Evolutionary conservation across 2,888 invertebrate genomes (phyloP).

Genomic region (Odiellus spinosus): DNA sequence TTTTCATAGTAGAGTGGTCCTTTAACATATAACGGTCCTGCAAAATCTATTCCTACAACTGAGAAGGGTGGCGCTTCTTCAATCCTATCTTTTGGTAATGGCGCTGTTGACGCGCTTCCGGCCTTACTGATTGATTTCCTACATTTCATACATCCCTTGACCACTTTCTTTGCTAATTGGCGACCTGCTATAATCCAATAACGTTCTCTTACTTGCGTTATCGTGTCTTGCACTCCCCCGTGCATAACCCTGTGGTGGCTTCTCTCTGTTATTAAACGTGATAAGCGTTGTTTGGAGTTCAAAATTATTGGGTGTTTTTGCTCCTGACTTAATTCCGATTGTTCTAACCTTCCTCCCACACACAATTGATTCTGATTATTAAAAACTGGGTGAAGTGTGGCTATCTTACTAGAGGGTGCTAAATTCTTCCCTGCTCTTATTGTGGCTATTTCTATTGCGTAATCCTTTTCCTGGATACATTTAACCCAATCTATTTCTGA

Average conservation of each 20-base stretch:
- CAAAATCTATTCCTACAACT: constrained; percentile 1
- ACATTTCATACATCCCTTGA: neutral
- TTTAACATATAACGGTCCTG: constrained; percentile 11
- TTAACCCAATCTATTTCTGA: too few relatives aligned
- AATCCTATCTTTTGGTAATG: neutral
- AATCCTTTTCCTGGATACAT: too few relatives aligned
- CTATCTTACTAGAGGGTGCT: too few relatives aligned
- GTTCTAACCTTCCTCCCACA: neutral
- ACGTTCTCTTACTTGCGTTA: neutral
- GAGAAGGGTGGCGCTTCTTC: neutral
- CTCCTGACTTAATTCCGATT: neutral
- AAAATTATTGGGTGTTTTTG: constrained; percentile 1
- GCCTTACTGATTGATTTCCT: neutral
- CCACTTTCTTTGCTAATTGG: neutral
- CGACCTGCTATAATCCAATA: constrained; percentile 1
- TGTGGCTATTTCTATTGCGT: too few relatives aligned
- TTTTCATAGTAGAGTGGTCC: too few relatives aligned
- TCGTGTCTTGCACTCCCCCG: neutral
- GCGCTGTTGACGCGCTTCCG: neutral
- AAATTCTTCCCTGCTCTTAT: too few relatives aligned
- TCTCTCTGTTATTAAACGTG: neutral
- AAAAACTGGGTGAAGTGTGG: too few relatives aligned
- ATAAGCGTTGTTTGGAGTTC: neutral
- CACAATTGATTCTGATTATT: neutral
- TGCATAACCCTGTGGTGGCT: constrained; percentile 2